Conservation (phyloP, 1,140 invertebrate species). For the Polypedilum vanderplanki region DNA sequence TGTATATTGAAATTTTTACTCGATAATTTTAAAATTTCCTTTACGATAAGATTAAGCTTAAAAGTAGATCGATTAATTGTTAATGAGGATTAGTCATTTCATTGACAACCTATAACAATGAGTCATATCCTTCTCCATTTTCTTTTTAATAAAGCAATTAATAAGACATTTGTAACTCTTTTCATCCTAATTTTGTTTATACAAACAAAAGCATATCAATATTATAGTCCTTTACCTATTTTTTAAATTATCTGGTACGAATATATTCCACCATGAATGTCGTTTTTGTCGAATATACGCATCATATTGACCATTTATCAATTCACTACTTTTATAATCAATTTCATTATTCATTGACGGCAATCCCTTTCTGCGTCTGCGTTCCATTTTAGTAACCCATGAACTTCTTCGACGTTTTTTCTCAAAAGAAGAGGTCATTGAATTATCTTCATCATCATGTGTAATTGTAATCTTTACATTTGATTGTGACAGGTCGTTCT, state of each 20-base stretch:
- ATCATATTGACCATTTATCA: constrained; percentile 47
- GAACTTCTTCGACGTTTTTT: constrained; percentile 52
- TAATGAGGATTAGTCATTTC: too few relatives aligned
- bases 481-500: constrained; percentile 30
- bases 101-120: too few relatives aligned
- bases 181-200: too few relatives aligned
- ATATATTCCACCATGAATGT: constrained; percentile 79
- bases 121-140: too few relatives aligned
- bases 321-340: constrained; percentile 36
- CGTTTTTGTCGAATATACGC: constrained; percentile 58
- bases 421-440: constrained; percentile 38
- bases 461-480: constrained; percentile 31
- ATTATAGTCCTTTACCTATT: constrained; percentile 49
- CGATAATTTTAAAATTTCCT: too few relatives aligned
- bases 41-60: too few relatives aligned
- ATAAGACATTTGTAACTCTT: too few relatives aligned
- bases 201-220: too few relatives aligned
- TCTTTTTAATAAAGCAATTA: too few relatives aligned
- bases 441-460: background rate
- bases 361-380: constrained; percentile 57
- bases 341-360: constrained; percentile 46
- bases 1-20: too few relatives aligned
- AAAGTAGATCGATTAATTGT: too few relatives aligned
- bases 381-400: constrained; percentile 63
- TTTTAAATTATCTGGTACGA: constrained; percentile 63